Evolutionary conservation across 2,113 vertebrate genomes (phyloP).

Genomic region (Rhipidura dahli): DNA sequence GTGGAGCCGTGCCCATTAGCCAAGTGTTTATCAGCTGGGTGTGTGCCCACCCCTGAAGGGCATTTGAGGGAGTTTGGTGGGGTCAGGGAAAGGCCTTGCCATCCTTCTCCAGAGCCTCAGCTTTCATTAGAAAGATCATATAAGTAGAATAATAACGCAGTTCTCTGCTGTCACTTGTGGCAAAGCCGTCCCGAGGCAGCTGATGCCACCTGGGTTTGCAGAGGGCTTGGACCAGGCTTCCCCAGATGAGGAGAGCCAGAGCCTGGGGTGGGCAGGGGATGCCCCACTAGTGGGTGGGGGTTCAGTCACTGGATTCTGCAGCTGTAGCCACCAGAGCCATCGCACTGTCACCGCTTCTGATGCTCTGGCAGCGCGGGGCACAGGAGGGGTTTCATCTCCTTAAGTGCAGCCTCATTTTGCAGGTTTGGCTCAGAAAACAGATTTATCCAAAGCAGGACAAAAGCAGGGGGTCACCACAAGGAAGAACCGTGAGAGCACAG

Average conservation of each 20-base stretch:
- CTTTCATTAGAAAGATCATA: neutral
- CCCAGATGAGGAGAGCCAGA: fast-evolving
- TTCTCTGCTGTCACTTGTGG: neutral
- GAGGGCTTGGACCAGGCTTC: neutral
- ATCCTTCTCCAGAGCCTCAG: neutral
- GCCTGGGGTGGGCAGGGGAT: neutral
- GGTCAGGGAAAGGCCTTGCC: neutral
- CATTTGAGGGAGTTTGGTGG: neutral
- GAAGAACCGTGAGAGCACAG: fast-evolving
- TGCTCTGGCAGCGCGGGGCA: neutral
- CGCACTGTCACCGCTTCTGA: fast-evolving
- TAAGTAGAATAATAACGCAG: neutral
- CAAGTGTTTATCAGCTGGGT: neutral
- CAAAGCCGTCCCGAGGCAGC: neutral
- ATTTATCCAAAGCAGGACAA: neutral
- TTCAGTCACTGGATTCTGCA: fast-evolving
- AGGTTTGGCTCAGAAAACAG: neutral
- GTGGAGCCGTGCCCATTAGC: neutral
- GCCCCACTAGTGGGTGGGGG: fast-evolving
- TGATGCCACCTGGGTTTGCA: neutral
- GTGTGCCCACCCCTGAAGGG: constrained; percentile 8
- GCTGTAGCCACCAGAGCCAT: fast-evolving
- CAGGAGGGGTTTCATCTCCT: neutral
- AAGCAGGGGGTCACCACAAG: neutral
- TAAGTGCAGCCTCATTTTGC: no score